These are phyloP conservation scores for Agrilus biguttatus DNA, from an alignment of 2,888 invertebrate species.

Conservation along the genomic window DNA sequence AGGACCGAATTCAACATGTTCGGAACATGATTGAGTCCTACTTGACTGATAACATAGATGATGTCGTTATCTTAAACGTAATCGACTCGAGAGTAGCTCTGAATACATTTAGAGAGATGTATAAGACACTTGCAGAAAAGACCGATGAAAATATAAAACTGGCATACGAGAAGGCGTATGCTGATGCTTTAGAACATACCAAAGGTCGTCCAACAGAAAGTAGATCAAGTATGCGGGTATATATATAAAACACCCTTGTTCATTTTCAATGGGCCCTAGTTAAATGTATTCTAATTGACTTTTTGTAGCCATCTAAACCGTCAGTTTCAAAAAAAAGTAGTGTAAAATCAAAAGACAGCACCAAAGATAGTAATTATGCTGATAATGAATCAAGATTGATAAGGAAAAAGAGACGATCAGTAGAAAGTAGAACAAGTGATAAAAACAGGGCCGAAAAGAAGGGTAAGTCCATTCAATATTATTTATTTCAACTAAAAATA, in stretches of 20 bases:
- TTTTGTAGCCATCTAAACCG: no score
- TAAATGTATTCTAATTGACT: no score
- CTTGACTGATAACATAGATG: slow-evolving; percentile 22
- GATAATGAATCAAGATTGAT: neutral
- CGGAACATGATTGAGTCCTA: slow-evolving; percentile 24
- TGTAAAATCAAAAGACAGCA: slow-evolving; percentile 3
- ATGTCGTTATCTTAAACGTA: slow-evolving; percentile 24
- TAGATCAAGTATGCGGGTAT: neutral
- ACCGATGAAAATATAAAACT: slow-evolving; percentile 6
- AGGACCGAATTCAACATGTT: slow-evolving; percentile 24
- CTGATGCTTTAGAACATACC: slow-evolving; percentile 2
- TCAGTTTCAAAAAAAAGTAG: no score
- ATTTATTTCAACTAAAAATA: no score
- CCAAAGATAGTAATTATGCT: slow-evolving; percentile 1
- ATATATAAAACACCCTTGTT: no score
- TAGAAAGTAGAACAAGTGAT: no score
- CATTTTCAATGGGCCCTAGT: no score
- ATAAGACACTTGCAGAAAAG: slow-evolving; percentile 16
- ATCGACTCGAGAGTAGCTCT: slow-evolving; percentile 24
- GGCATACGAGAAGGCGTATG: slow-evolving; percentile 6
- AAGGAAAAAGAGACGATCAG: no score
- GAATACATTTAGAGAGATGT: slow-evolving; percentile 25
- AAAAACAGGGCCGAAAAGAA: no score
- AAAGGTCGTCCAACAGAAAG: slow-evolving; percentile 1
- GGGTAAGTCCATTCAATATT: no score